Evolutionary conservation across 2,797 vertebrate genomes (phyloP), one percentile per base, ranked within the genome.

Genomic region (Denticeps clupeoides): DNA sequence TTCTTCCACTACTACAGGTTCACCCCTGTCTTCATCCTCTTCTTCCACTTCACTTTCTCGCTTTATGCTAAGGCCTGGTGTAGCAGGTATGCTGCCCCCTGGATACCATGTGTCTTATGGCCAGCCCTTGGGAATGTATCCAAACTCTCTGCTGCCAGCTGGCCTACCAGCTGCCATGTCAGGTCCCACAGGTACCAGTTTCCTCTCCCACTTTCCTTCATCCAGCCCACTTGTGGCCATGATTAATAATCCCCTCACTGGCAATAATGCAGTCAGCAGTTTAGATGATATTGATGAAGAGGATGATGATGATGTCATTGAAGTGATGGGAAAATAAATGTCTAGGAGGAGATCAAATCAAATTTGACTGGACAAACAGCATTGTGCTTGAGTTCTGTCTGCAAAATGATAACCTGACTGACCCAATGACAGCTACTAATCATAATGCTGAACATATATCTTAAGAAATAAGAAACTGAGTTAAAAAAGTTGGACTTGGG

Each of bases 101-200:
- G 84, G 84, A 67, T 92, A 87, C 62, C 80, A 88, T 21, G 75
- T 90, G 56, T 79, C 89, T 7, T 94, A 90, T 75, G 79, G 82
- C 16, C 90, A 88, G 64, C 84, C 89, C 55, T 78, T 94, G 76
- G 81, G 89, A 1, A 88, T 94, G 76, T 91, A 91, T 58, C 72
- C 86, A 24, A 68, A 68, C 9, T 83, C 87, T 0, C 78, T 90
- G 75, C 76, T 91, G 62, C 77, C 85, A 7, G 78, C 84, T 10
- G 88, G 82, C 63, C 83, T 90, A 62, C 76, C 90, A 1, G 75
- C 80, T 3, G 73, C 77, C 45, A 75, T 69, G 8, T 78, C 80
- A 0, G 80, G 75, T 11, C 75, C 80, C 0, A 70, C 72, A 0
- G 80, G 72, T 27, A 66, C 87, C 70, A 84, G 86, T 71, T 90